Evolutionary conservation across 2,797 vertebrate species (phyloP).

Genomic region (Ctenosaura bakeri): DNA sequence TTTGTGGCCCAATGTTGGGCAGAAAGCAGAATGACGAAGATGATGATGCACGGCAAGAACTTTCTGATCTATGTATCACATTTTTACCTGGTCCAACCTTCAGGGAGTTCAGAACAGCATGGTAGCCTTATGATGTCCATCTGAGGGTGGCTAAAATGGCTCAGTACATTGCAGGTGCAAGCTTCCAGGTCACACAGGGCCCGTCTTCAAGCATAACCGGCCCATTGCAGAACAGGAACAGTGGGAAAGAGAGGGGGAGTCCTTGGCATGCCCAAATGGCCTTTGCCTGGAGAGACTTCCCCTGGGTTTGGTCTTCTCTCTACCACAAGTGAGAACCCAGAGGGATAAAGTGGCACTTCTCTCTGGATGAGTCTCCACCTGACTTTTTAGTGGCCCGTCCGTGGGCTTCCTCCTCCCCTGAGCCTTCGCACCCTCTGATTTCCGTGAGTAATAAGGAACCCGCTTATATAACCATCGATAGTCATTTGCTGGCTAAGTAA

Average conservation of each 20-base stretch:
- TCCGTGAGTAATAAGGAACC: conserved; percentile 10
- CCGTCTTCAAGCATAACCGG: background rate
- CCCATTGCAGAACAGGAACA: background rate
- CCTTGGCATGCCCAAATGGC: background rate
- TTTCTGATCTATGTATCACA: too few relatives aligned
- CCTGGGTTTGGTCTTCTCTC: background rate
- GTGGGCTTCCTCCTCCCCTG: background rate
- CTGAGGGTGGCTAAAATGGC: background rate
- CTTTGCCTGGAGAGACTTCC: too few relatives aligned
- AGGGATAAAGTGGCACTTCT: background rate
- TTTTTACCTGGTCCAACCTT: too few relatives aligned
- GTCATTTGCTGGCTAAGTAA: background rate
- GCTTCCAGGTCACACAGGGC: background rate
- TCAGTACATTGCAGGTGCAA: background rate
- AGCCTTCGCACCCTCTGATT: background rate
- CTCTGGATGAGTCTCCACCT: background rate
- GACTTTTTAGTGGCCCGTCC: background rate
- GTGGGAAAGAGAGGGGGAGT: background rate
- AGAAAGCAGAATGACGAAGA: too few relatives aligned
- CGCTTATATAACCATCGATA: background rate
- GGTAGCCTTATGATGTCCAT: too few relatives aligned
- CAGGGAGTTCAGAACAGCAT: too few relatives aligned
- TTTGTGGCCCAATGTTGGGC: too few relatives aligned
- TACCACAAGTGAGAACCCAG: background rate
- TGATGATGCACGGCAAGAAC: too few relatives aligned